Base-by-base conservation (phyloP, 2,888 invertebrate genomes). In the Mongoloraphidia duomilia region DNA sequence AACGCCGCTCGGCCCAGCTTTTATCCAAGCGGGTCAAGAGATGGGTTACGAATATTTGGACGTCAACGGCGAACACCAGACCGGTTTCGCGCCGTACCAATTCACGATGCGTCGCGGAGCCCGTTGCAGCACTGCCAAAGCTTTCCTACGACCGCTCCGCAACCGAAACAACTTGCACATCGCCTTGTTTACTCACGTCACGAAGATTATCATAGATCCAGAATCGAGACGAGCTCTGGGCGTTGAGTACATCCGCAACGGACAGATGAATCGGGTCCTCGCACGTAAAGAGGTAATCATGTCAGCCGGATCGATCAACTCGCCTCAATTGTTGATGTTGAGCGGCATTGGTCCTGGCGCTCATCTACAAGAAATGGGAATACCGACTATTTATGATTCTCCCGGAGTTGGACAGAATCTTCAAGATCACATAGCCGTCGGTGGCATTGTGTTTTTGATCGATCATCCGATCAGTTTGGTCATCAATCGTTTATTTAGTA, bases 251-350 rank as follows among this genome's bases (percentile, higher is more conserved):
- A 73, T 86, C 34, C 76, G 84, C 54, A 72, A 79, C 40, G 83
- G 82, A 0, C 63, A 64, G 8, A 72, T 73, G 13, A 77, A 77
- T 59, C 73, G 74, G 0, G 80, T 80, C 0, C 73, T 76, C 54
- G 89, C 90, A 0, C 76, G 74, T 51, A 77, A 81, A 50, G 90
- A 90, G 67, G 85, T 94, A 0, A 87, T 94, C 52, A 63, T 93
- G 11, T 78, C 87, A 1, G 91, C 87, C 0, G 97, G 97, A 0
- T 83, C 96, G 1, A 82, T 98, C 52, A 93, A 83, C 55, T 80
- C 87, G 0, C 94, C 96, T 0, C 96, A 97, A 59, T 64, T 97
- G 9, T 73, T 98, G 49, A 85, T 96, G 87, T 70, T 97, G n/a
- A 64, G 64, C 34, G 97, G 97, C 0, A 70, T 96, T 3, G 92